Evolutionary conservation across 1,140 invertebrate genomes (phyloP), one percentile per base, ranked within the genome.

Genomic region (Holcopasites calliopsidis): DNA sequence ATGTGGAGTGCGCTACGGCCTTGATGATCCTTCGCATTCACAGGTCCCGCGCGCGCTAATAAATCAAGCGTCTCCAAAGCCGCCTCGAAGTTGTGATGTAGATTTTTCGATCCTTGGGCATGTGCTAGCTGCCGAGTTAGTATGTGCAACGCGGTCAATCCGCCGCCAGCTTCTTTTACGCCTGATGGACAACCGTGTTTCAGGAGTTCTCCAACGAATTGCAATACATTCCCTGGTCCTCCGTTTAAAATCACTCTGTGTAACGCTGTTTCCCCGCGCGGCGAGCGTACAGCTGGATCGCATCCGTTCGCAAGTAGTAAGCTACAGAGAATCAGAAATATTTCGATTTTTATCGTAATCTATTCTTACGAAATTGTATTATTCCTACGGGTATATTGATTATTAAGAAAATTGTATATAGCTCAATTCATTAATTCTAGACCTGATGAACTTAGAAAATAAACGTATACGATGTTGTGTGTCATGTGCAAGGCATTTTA

Each of bases 221-320:
- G 85, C 2, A 84, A 78, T 7, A 86, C 82, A 5, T 86, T 86
- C 47, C 86, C 80, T 33, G 85, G 86, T 1, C 88, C 84, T 31
- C 88, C 85, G 49, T 87, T 89, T 31, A 87, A 69, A 28, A 91
- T 89, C n/a, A 85, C 88, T 40, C 90, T 82, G 71, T 91, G 91
- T 13, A 92, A 82, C 0, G 91, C 91, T 2, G 90, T 91, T 80
- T 92, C 91, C 2, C 91, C 91, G 31, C 88, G 82, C 8, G 89
- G 88, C 6, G 89, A 91, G 71, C 91, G 86, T 10, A 85, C 86
- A 60, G 87, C 87, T 70, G 90, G 88, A 70, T 91, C 87, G 40
- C 90, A 91, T n/a, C 89, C 90, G 38, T 84, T 88, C 33, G 89
- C 79, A 23, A 89, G 79, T n/a, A 92, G 60, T 7, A 81, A 64